phyloP scores from a whole-genome alignment of 2,888 invertebrate genomes.

The Penaeus monodon region DNA sequence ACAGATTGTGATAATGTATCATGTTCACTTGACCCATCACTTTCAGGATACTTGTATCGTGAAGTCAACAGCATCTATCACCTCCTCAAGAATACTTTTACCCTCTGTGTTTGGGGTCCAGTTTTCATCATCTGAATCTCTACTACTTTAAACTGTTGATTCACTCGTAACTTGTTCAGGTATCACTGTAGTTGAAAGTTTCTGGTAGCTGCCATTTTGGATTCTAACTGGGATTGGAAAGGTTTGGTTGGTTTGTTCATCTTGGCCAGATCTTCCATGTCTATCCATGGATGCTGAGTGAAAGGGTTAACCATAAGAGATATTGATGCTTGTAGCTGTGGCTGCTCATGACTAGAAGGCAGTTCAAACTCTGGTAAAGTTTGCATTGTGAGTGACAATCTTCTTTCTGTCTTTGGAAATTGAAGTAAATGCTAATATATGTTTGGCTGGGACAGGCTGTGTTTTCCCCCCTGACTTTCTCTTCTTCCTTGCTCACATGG shows the following conservation, averaged over 20 bases:
- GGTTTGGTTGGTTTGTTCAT: conserved; percentile 56
- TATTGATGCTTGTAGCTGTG: conserved; percentile 73
- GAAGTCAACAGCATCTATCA: conserved; percentile 73
- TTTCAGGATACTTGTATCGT: conserved; percentile 34
- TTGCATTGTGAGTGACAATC: conserved; percentile 71
- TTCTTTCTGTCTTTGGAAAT: conserved; percentile 71
- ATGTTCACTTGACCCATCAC: conserved; percentile 52
- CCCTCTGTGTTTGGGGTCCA: conserved; percentile 69
- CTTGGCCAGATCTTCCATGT: conserved; percentile 65
- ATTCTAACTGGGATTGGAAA: conserved; percentile 49
- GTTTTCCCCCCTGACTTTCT: conserved; percentile 67
- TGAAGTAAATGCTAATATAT: conserved; percentile 74
- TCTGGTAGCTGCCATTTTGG: conserved; percentile 54
- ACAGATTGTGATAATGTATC: conserved; percentile 48
- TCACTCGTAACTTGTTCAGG: too few species aligned
- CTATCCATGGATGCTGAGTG: conserved; percentile 65
- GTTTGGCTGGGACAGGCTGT: conserved; percentile 71
- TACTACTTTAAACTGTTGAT: background rate
- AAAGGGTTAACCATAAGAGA: conserved; percentile 80
- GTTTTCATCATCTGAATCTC: conserved; percentile 60
- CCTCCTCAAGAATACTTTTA: conserved; percentile 76
- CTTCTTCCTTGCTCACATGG: conserved; percentile 72
- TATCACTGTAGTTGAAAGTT: background rate
- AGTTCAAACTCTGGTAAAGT: conserved; percentile 71
- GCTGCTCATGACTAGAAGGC: conserved; percentile 70